Conservation (phyloP, 2,797 vertebrate species). For the Acanthornis magna region DNA sequence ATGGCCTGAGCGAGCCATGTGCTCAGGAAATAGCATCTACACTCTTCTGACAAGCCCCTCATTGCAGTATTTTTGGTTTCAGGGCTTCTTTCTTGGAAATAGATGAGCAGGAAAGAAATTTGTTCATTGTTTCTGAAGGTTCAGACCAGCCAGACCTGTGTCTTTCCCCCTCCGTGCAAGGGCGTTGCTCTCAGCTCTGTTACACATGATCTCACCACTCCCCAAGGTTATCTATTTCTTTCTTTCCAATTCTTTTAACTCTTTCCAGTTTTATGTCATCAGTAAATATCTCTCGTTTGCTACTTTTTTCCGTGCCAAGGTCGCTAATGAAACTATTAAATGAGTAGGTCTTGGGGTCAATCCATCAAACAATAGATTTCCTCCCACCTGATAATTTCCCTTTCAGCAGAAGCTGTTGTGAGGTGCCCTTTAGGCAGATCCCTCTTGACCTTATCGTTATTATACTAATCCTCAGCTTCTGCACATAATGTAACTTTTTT, state of each 20-base stretch:
- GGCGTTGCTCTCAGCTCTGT: background rate
- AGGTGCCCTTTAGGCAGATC: constrained; percentile 11
- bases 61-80: background rate
- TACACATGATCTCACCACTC: background rate
- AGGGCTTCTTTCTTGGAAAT: background rate
- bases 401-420: constrained; percentile 14
- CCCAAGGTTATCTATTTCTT: background rate
- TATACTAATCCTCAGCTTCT: background rate
- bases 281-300: constrained; percentile 12
- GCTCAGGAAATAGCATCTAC: background rate
- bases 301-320: background rate
- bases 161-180: background rate
- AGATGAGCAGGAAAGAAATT: background rate
- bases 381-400: constrained; percentile 32
- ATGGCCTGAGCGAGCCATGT: background rate
- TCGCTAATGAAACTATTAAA: background rate
- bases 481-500: background rate
- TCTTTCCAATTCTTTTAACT: background rate
- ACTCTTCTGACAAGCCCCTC: background rate
- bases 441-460: background rate
- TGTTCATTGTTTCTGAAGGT: background rate
- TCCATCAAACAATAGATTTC: background rate
- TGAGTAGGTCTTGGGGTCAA: background rate
- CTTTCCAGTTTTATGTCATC: constrained; percentile 22
- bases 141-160: background rate